phyloP scores from a whole-genome alignment of 2,888 invertebrate species.

The Sericinus montela region DNA sequence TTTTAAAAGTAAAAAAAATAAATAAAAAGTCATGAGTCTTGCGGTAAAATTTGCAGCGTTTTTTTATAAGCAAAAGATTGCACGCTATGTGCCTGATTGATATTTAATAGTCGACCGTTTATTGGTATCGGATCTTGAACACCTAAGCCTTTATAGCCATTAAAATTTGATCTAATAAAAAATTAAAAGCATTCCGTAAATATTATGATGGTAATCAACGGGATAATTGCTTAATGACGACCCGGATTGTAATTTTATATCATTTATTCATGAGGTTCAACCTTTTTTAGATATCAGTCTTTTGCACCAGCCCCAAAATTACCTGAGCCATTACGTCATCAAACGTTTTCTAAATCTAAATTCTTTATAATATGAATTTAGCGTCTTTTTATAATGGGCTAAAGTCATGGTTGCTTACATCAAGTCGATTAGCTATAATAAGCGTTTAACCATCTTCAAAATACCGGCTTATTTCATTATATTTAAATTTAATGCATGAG shows the following conservation, averaged over 20 bases:
- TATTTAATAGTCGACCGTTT: constrained; percentile 66
- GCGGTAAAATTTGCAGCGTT: not conserved
- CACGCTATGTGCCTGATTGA: constrained; percentile 51
- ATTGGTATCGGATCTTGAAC: constrained; percentile 50
- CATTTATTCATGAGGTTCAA: constrained; percentile 70
- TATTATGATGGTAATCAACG: constrained; percentile 68
- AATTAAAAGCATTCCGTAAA: constrained; percentile 76
- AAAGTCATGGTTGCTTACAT: constrained; percentile 62
- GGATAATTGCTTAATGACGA: constrained; percentile 75
- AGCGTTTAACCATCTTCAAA: constrained; percentile 51
- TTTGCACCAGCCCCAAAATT: constrained; percentile 63
- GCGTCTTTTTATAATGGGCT: constrained; percentile 57
- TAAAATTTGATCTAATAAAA: constrained; percentile 73
- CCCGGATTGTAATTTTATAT: constrained; percentile 69
- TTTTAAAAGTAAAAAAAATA: not conserved
- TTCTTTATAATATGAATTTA: constrained; percentile 68
- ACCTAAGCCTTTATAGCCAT: constrained; percentile 58
- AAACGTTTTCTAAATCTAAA: constrained; percentile 72
- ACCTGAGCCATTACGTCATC: constrained; percentile 74
- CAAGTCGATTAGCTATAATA: constrained; percentile 62
- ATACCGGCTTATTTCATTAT: constrained; percentile 23
- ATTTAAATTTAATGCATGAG: constrained; percentile 54
- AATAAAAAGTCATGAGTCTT: constrained; percentile 1
- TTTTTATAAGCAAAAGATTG: constrained; percentile 24
- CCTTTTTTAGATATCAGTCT: constrained; percentile 48